Evolutionary conservation across 2,888 invertebrate genomes (phyloP), one percentile per base, ranked within the genome.

Genomic region (Tetragonula carbonaria): DNA sequence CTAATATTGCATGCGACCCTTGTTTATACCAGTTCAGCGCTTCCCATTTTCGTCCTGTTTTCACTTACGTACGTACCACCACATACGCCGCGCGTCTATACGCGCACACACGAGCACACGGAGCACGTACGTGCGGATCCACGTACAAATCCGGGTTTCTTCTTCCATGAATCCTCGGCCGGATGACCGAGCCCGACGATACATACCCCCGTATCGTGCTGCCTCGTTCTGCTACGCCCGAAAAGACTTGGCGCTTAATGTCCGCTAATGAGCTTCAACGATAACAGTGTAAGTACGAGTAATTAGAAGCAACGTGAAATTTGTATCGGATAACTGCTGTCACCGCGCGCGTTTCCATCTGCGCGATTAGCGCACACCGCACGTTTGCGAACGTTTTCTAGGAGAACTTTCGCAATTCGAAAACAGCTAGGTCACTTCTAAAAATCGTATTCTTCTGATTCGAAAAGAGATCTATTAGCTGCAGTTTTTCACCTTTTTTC

Each of bases 1-100:
- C 94, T 94, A 94, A 94, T 94, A 94, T 94, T 93, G 93, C 93
- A 93, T 93, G 92, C 94, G 93, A 93, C 93, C 93, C 94, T 93
- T 93, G 94, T 93, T 94, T 93, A 93, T 93, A 93, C 91, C 93
- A 93, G 93, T 93, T 92, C 92, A 92, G 91, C 92, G 92, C 93
- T 92, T 93, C 92, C 92, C 92, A 93, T 93, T 93, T 93, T 93
- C 91, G 87, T 88, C 88, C 84, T 80, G 87, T 88, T 86, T 88
- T 90, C 88, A 90, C 90, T 91, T 88, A 88, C 89, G 81, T 80
- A 62, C 66, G 67, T 80, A 73, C 82, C 55, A 70, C 74, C 72
- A 45, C 79, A 57, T 13, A 63, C 50, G 28, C 1, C 23, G 14
- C n/a, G 18, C 23, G 18, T 50, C 59, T 23, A 38, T 51, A 16